Conservation (phyloP, 2,888 invertebrate species). For the Ophion slaviceki region DNA sequence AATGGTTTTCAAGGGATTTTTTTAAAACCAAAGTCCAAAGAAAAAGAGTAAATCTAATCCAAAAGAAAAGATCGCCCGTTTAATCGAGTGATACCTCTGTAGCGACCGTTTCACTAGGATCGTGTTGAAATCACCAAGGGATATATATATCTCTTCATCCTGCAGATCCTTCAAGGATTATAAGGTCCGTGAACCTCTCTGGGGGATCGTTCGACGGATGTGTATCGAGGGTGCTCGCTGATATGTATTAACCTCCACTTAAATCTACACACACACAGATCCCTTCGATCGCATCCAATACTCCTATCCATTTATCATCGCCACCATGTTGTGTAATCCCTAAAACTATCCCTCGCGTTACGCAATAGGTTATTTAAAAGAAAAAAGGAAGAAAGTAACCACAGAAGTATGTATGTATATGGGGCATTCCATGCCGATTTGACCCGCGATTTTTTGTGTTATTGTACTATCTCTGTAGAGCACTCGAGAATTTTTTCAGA, state of each 20-base stretch:
- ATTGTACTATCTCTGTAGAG: no score
- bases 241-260: conserved; percentile 49
- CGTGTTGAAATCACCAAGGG: not conserved
- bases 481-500: no score
- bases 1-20: no score
- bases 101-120: conserved; percentile 20
- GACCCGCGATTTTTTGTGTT: no score
- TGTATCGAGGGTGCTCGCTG: conserved; percentile 41
- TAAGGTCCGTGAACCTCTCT: conserved; percentile 21
- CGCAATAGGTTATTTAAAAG: conserved; percentile 30
- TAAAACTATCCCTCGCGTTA: conserved; percentile 26
- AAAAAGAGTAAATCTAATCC: not conserved
- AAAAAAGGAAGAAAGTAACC: not conserved
- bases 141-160: conserved; percentile 3
- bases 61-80: not conserved
- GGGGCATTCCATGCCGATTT: no score
- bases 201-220: conserved; percentile 42
- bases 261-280: not conserved
- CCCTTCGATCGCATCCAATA: conserved; percentile 41
- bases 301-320: conserved; percentile 45
- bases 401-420: no score
- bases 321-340: conserved; percentile 32
- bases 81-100: not conserved
- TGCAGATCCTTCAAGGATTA: conserved; percentile 32
- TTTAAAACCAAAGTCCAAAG: not conserved